Base-by-base conservation (phyloP, 2,797 vertebrate species). In the Sebastes jordani region DNA sequence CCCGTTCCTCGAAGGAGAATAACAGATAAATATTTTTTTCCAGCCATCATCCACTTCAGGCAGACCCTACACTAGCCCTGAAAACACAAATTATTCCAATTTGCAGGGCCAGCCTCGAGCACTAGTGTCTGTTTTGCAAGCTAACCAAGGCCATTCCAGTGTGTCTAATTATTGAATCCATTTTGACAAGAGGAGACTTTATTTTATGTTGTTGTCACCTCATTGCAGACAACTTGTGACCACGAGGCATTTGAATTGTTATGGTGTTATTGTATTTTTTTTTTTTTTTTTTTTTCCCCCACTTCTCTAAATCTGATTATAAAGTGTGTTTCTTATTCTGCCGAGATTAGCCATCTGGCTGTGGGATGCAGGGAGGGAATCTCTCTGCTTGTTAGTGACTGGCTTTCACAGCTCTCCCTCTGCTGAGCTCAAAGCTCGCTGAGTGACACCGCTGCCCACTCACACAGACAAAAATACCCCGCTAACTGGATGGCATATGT, bases 371-470 rank as follows among this genome's bases (percentile, higher is more conserved):
- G 85, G 82, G 80, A 90, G 88, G 91, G 91, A 91, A 91, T 92
- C 87, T 93, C 87, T 91, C 85, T 91, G 92, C 93, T 95, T 91
- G 88, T 94, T 95, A 95, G 91, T 76, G 87, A 88, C 91, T 93
- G 83, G 93, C 82, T 94, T 93, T 93, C 89, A 91, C 91, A 91
- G 91, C 88, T 92, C 92, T 90, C 90, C 91, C 90, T 89, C 88
- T 32, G 83, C 91, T 87, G 86, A 86, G 90, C 93, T 94, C 89
- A 92, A 90, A 95, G 92, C 88, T 87, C 55, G 82, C 86, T 91
- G 94, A 94, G 89, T 92, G 91, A 95, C 91, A 95, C 93, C 56
- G 81, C 91, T 93, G 89, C 94, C 92, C 94, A 94, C 93, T 94
- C 90, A 86, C 89, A 88, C 87, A 91, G 91, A 95, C 93, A 89